Conservation (phyloP, 2,888 invertebrate genomes). For the Thera britannica region DNA sequence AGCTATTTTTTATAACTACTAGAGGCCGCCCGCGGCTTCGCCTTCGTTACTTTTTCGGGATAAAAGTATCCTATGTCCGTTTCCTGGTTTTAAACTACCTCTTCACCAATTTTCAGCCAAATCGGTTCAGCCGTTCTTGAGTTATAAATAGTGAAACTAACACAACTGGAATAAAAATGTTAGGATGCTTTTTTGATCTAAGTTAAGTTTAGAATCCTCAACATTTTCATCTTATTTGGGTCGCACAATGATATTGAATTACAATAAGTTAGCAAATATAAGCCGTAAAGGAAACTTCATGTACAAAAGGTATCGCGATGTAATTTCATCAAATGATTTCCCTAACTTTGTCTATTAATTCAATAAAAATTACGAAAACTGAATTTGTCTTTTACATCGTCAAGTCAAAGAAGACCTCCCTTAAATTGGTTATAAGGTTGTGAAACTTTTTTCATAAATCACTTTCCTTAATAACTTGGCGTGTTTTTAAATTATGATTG, state of each 20-base stretch:
- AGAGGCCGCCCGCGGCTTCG: too few species aligned
- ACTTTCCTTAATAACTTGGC: conserved; percentile 56
- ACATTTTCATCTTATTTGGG: too few species aligned
- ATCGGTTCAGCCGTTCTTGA: too few species aligned
- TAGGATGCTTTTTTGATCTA: too few species aligned
- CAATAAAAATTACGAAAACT: conserved; percentile 51
- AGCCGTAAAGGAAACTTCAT: conserved; percentile 1
- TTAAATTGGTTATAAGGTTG: conserved; percentile 68
- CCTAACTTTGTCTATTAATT: conserved; percentile 38
- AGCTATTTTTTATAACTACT: too few species aligned
- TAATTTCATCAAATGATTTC: conserved; percentile 23
- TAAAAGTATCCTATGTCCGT: too few species aligned
- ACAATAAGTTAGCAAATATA: not conserved
- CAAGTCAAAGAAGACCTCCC: conserved; percentile 65
- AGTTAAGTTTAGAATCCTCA: too few species aligned
- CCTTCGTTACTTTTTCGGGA: too few species aligned
- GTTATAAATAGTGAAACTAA: too few species aligned
- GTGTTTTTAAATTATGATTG: conserved; percentile 57
- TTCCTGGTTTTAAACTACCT: too few species aligned
- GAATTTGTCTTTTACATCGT: conserved; percentile 57
- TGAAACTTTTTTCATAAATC: conserved; percentile 74
- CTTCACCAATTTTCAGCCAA: too few species aligned
- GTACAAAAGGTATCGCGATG: conserved; percentile 11
- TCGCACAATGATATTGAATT: not conserved
- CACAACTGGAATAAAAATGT: too few species aligned